Evolutionary conservation across 2,888 invertebrate species (phyloP), one percentile per base, ranked within the genome.

Genomic region (Ichneumon xanthorius): DNA sequence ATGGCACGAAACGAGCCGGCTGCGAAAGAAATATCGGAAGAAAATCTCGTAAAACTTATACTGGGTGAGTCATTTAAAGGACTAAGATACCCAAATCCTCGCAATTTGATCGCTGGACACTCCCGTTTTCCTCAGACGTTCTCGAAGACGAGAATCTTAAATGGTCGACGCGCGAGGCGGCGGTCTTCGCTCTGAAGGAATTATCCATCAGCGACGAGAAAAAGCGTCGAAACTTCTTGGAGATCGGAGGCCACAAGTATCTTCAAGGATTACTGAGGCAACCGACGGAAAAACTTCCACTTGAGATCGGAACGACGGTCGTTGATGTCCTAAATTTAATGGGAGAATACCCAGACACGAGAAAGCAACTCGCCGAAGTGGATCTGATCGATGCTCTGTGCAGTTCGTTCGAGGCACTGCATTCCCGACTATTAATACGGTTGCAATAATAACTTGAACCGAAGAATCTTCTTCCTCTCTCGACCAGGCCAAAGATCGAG

Each of bases 1-100:
- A 92, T 93, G 91, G 75, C 88, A n/a, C 82, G 88, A 6, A 87
- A 90, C 68, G 78, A 72, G 30, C 86, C 84, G 26, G 90, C 92
- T 2, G 89, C 89, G 5, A 82, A 88, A n/a, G 88, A 91, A 82
- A 84, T 93, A n/a, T 85, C 88, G 0, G 85, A 87, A 48, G 84
- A 86, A 16, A 88, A 90, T 84, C 79, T 87, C 0, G 82, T 84
- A 4, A 58, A 86, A 61, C 70, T 73, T 68, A 87, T 91, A 7
- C 76, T 89, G 40, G 88, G 91, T 90, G 75, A 37, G 58, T 30
- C 7, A 11, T 9, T 72, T 72, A 9, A 16, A 2, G 61, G 9
- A 30, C 7, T 19, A 58, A n/a, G 14, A 14, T 73, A 11, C 7
- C n/a, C 9, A 1, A 16, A 7, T 4, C 5, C 19, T 6, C 7